These are phyloP conservation scores for Trissoscelio sp. DNA, from an alignment of 2,888 invertebrate species.

Conservation along the genomic window DNA sequence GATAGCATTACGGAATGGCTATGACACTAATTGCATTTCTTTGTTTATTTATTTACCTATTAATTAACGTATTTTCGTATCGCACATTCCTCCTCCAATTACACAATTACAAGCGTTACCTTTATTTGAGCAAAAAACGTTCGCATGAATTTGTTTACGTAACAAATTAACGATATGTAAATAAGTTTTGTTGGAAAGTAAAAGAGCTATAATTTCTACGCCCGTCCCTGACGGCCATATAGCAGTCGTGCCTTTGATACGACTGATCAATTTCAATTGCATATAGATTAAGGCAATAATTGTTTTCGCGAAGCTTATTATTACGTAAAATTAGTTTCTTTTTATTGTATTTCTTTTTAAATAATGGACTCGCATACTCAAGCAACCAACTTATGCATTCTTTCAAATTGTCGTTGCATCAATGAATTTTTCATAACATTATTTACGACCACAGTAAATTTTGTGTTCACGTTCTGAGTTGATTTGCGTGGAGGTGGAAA, in stretches of 20 bases:
- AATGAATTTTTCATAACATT: neutral
- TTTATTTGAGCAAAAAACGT: conserved; percentile 25
- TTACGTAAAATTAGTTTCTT: conserved; percentile 46
- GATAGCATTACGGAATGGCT: neutral
- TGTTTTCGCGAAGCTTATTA: conserved; percentile 53
- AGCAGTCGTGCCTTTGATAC: conserved; percentile 6
- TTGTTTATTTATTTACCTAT: conserved; percentile 31
- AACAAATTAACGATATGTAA: conserved; percentile 59
- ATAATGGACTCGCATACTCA: no score
- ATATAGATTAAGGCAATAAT: conserved; percentile 48
- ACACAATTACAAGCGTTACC: conserved; percentile 10
- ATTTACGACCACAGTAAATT: neutral
- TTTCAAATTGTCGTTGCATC: neutral
- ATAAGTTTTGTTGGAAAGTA: conserved; percentile 52
- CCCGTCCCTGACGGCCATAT: conserved; percentile 26
- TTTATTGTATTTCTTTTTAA: conserved; percentile 18
- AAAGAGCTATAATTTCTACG: conserved; percentile 45
- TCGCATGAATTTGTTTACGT: conserved; percentile 52
- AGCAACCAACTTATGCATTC: no score
- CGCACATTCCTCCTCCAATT: conserved; percentile 15
- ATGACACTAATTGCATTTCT: no score
- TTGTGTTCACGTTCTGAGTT: conserved; percentile 30
- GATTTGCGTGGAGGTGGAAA: neutral
- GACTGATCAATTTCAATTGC: conserved; percentile 51
- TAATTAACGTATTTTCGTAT: neutral